Conservation (phyloP, 2,888 invertebrate genomes). For the Drosophila merina region DNA sequence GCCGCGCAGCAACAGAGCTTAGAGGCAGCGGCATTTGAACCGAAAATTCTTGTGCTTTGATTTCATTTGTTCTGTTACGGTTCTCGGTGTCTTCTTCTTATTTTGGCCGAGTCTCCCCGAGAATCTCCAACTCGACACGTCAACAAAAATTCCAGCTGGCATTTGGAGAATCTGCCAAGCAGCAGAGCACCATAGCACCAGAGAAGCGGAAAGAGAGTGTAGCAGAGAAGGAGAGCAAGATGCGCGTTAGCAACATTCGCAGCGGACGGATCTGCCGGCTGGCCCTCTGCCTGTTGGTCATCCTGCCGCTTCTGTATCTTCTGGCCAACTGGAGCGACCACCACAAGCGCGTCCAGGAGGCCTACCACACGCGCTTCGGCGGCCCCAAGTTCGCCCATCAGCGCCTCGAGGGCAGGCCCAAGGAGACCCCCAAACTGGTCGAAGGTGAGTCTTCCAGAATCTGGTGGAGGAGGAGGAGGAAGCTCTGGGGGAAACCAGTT, state of each 20-base stretch:
- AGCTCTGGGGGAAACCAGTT: background rate
- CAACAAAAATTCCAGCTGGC: constrained; percentile 36
- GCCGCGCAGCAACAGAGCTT: constrained; percentile 13
- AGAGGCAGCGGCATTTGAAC: constrained; percentile 26
- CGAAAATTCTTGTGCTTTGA: constrained; percentile 34
- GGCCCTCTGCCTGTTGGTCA: constrained; percentile 85
- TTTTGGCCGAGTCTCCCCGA: constrained; percentile 15
- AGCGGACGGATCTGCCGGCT: constrained; percentile 86
- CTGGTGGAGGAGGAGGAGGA: background rate
- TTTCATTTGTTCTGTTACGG: constrained; percentile 40
- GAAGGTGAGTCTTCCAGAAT: constrained; percentile 74
- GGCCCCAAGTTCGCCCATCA: constrained; percentile 66
- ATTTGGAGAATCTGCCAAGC: background rate
- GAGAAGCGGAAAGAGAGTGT: constrained; percentile 18
- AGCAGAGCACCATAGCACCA: background rate
- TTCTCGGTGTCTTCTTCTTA: constrained; percentile 32
- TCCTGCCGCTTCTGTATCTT: constrained; percentile 87
- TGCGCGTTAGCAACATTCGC: constrained; percentile 87
- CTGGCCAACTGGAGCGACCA: constrained; percentile 86
- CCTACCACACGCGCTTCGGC: constrained; percentile 77
- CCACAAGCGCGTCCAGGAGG: constrained; percentile 82
- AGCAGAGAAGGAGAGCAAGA: constrained; percentile 59
- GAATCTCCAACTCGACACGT: constrained; percentile 36
- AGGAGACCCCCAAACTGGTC: constrained; percentile 81
- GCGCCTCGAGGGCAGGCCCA: constrained; percentile 75